phyloP scores from a whole-genome alignment of 2,797 vertebrate genomes.

The Lacerta viridis region DNA sequence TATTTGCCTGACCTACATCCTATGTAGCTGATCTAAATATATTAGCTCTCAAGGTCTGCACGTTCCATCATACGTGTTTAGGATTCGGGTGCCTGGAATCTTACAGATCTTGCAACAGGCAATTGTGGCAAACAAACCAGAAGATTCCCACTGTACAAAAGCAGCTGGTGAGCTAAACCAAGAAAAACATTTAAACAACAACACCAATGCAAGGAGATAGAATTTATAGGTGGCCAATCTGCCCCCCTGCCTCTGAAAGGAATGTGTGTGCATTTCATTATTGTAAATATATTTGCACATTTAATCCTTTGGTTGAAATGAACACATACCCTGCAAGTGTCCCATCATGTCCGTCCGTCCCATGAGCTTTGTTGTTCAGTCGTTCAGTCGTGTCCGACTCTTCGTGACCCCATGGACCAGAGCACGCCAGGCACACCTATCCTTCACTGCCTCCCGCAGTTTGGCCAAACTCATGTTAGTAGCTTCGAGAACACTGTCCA shows the following conservation, averaged over 20 bases:
- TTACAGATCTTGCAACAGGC: constrained; percentile 33
- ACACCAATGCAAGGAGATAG: background rate
- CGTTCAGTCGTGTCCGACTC: too few species aligned
- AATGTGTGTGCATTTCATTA: background rate
- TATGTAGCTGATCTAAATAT: constrained; percentile 28
- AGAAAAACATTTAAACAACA: background rate
- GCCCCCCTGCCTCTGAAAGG: background rate
- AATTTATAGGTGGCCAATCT: constrained; percentile 19
- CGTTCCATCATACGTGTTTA: background rate
- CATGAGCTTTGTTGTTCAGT: too few species aligned
- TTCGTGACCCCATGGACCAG: too few species aligned
- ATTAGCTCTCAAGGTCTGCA: constrained; percentile 25
- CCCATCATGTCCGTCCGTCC: too few species aligned
- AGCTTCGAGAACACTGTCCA: too few species aligned
- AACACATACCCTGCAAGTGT: background rate
- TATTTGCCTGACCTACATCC: constrained; percentile 15
- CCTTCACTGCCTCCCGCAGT: too few species aligned
- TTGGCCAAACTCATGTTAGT: too few species aligned
- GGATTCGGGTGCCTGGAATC: constrained; percentile 32
- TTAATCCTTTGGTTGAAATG: background rate
- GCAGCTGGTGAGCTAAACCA: constrained; percentile 9
- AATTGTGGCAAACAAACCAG: constrained; percentile 34
- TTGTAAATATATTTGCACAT: background rate
- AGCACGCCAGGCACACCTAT: too few species aligned
- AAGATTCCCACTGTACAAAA: background rate